Percentiles rank a stretch among this genome's conserved stretches.
Evolutionary conservation across 1,140 invertebrate species (phyloP).

Genomic region (Manduca sexta): DNA sequence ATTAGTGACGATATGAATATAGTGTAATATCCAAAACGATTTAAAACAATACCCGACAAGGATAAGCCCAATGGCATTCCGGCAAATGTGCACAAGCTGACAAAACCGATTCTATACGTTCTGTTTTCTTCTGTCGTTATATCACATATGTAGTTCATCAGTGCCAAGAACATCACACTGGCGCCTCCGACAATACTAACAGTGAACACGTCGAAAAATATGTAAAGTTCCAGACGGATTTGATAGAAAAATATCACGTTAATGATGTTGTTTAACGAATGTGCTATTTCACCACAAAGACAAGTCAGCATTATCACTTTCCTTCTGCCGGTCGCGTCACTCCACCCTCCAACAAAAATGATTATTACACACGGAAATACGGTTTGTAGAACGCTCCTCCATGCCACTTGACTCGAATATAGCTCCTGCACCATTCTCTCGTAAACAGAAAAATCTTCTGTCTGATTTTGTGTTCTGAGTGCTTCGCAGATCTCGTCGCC

Average conservation of each 20-base stretch:
- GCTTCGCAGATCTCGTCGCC: conserved; percentile 17
- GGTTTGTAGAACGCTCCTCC: conserved; percentile 16
- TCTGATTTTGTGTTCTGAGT: conserved; percentile 8
- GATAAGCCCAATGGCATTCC: conserved; percentile 38
- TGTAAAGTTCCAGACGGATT: conserved; percentile 49
- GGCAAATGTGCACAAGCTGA: conserved; percentile 53
- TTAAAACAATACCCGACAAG: conserved; percentile 31
- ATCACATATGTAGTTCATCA: conserved; percentile 68
- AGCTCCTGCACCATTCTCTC: conserved; percentile 18
- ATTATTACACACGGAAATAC: conserved; percentile 73
- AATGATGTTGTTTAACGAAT: conserved; percentile 47
- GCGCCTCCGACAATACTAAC: conserved; percentile 60
- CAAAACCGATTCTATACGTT: conserved; percentile 62
- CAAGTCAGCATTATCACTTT: conserved; percentile 68
- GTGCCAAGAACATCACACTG: conserved; percentile 57
- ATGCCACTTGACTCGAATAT: conserved; percentile 2
- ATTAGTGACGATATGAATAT: conserved; percentile 24
- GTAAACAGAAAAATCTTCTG: conserved; percentile 11
- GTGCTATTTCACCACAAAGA: conserved; percentile 52
- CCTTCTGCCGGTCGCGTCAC: conserved; percentile 59
- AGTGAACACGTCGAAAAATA: conserved; percentile 55
- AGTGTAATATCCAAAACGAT: conserved; percentile 38
- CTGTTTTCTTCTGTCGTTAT: conserved; percentile 59
- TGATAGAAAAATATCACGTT: conserved; percentile 56
- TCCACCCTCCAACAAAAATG: conserved; percentile 73